Conservation (phyloP, 2,797 vertebrate species). For the Thaleichthys pacificus region DNA sequence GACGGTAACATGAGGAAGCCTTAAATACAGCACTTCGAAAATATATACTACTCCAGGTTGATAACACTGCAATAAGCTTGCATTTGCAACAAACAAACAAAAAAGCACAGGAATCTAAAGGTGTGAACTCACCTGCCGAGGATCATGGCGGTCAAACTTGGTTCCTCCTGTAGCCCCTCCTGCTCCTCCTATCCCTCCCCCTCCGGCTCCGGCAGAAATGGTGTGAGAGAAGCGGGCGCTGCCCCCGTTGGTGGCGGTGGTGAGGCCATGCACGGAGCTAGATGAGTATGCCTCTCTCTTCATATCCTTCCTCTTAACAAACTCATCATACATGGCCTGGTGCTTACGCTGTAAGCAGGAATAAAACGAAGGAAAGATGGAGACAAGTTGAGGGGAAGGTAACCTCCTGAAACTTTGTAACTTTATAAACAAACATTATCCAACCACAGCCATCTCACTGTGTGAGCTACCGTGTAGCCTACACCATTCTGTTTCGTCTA, state of each 20-base stretch:
- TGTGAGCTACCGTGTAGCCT: neutral
- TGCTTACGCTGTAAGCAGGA: conserved; percentile 72
- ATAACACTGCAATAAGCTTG: neutral
- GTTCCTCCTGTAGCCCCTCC: conserved; percentile 63
- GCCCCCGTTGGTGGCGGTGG: conserved; percentile 66
- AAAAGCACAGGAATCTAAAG: neutral
- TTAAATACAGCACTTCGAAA: neutral
- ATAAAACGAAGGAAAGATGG: conserved; percentile 4
- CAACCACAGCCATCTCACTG: neutral
- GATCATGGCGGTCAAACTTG: conserved; percentile 80
- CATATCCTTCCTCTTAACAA: conserved; percentile 83
- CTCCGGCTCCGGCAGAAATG: conserved; percentile 48
- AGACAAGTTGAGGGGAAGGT: neutral
- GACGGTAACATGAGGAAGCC: neutral
- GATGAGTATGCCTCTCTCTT: conserved; percentile 79
- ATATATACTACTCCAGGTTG: neutral
- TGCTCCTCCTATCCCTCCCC: conserved; percentile 46
- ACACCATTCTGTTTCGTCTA: too few species aligned
- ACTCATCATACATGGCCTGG: conserved; percentile 83
- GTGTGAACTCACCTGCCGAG: conserved; percentile 67
- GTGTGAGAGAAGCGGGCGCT: conserved; percentile 58
- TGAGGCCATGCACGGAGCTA: conserved; percentile 65
- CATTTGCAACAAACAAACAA: neutral
- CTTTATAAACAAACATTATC: neutral
- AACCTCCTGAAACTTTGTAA: neutral